Percentiles rank a stretch among this genome's conserved stretches.
Conservation (phyloP, 2,888 invertebrate species). For the Chrysolina americana region DNA sequence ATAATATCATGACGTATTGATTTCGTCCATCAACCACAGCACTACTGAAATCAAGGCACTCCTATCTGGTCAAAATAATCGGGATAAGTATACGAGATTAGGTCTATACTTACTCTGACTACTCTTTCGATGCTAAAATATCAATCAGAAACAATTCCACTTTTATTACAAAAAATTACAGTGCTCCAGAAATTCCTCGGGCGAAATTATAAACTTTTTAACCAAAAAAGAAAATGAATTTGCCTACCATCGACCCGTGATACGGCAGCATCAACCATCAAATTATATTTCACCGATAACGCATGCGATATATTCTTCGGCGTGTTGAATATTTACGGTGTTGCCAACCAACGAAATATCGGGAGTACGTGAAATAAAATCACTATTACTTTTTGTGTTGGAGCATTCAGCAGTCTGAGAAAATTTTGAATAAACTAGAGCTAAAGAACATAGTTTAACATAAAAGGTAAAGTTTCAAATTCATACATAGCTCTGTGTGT, state of each 20-base stretch:
- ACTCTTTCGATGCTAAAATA: conserved; percentile 20
- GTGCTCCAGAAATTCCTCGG: conserved; percentile 34
- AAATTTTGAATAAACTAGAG: too few relatives aligned
- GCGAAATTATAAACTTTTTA: conserved; percentile 24
- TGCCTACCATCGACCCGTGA: conserved; percentile 24
- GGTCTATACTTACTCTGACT: conserved; percentile 21
- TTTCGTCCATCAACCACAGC: conserved; percentile 4
- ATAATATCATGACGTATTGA: background rate
- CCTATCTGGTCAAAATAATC: conserved; percentile 18
- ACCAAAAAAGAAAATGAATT: conserved; percentile 19
- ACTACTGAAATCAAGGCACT: conserved; percentile 14
- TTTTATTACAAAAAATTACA: conserved; percentile 35
- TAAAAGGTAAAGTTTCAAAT: too few relatives aligned
- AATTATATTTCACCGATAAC: conserved; percentile 30
- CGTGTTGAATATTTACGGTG: conserved; percentile 22
- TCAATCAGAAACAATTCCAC: conserved; percentile 33
- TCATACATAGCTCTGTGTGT: too few relatives aligned
- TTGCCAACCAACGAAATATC: conserved; percentile 3
- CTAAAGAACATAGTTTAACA: too few relatives aligned
- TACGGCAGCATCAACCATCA: conserved; percentile 30
- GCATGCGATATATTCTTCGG: conserved; percentile 29
- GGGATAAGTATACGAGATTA: conserved; percentile 10
- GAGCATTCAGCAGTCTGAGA: too few relatives aligned
- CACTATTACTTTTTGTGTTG: background rate
- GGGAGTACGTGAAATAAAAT: background rate